Percentiles rank a stretch among this genome's conserved stretches.
These are phyloP conservation scores for Cherax destructor DNA, from an alignment of 1,140 invertebrate genomes.

Conservation along the genomic window DNA sequence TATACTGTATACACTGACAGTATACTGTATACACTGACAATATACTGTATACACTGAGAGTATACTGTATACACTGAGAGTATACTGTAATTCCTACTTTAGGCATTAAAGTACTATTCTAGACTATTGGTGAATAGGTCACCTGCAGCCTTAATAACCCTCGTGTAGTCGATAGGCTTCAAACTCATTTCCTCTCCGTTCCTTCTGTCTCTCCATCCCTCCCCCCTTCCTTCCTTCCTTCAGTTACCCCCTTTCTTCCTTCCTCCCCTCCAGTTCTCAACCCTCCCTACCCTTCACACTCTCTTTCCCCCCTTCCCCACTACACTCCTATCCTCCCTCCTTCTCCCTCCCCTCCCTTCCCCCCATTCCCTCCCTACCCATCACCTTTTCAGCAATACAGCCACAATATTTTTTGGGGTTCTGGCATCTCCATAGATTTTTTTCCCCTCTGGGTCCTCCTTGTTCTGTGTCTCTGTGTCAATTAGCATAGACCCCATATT, in stretches of 20 bases:
- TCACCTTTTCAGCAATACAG: slow-evolving; percentile 18
- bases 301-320: background rate
- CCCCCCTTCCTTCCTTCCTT: background rate
- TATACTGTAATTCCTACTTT: too few species aligned
- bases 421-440: slow-evolving; percentile 31
- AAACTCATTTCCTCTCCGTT: too few species aligned
- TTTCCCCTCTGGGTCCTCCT: slow-evolving; percentile 17
- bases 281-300: background rate
- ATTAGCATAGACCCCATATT: slow-evolving; percentile 49
- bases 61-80: too few species aligned
- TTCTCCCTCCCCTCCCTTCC: background rate
- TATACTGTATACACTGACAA: too few species aligned
- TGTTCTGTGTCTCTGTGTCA: slow-evolving; percentile 59
- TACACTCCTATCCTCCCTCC: too few species aligned
- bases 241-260: background rate
- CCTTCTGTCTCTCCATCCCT: background rate
- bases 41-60: too few species aligned
- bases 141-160: too few species aligned
- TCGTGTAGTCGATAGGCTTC: too few species aligned
- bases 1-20: too few species aligned
- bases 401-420: background rate
- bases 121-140: too few species aligned
- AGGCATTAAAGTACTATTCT: too few species aligned
- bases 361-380: slow-evolving; percentile 11
- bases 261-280: background rate